Evolutionary conservation across 2,888 invertebrate genomes (phyloP).

Genomic region (Brenthis hecate): DNA sequence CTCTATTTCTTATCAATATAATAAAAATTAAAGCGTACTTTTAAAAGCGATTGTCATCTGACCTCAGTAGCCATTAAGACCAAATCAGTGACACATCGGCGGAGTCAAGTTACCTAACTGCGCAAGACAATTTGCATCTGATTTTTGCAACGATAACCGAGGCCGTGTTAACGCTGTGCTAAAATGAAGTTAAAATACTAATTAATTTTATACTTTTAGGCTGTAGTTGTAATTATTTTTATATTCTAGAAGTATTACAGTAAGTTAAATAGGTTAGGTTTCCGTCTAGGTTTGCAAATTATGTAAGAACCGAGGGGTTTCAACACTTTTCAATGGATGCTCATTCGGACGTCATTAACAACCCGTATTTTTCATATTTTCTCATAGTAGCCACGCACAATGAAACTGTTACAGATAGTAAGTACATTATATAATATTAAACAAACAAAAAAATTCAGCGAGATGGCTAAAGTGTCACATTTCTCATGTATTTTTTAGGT

Average conservation of each 20-base stretch:
- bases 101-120: constrained; percentile 24
- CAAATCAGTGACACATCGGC: constrained; percentile 25
- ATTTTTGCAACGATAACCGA: constrained; percentile 33
- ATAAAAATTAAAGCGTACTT: neutral
- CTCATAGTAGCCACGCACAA: too few relatives aligned
- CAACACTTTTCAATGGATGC: too few relatives aligned
- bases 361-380: too few relatives aligned
- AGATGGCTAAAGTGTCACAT: too few relatives aligned
- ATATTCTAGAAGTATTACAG: neutral
- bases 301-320: too few relatives aligned
- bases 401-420: too few relatives aligned
- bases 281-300: too few relatives aligned
- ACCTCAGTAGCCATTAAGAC: constrained; percentile 29
- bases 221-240: neutral
- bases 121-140: constrained; percentile 25
- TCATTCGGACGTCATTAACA: too few relatives aligned
- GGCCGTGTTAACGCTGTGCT: constrained; percentile 18
- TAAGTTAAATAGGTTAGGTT: too few relatives aligned
- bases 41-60: constrained; percentile 28
- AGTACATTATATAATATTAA: too few relatives aligned
- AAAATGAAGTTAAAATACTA: constrained; percentile 16
- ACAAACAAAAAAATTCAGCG: too few relatives aligned
- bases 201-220: neutral
- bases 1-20: constrained; percentile 17
- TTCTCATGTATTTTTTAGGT: too few relatives aligned